These are phyloP conservation scores for Oithona nana DNA, from an alignment of 2,888 invertebrate genomes.

Conservation along the genomic window DNA sequence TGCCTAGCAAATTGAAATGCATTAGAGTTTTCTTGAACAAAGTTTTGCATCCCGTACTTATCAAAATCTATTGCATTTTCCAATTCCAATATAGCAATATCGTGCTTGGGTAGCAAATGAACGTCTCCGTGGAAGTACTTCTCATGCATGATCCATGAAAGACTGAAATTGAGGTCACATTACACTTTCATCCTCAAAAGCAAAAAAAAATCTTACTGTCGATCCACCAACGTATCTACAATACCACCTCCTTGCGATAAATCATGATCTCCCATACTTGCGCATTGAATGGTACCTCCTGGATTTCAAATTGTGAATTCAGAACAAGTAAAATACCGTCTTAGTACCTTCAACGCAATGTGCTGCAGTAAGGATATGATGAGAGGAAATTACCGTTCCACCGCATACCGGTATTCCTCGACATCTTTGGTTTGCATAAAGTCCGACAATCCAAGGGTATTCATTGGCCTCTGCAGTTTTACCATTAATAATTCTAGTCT, in stretches of 20 bases:
- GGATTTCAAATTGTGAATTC: too few species aligned
- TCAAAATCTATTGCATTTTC: not conserved
- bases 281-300: not conserved
- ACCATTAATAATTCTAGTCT: not conserved
- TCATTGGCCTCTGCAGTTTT: not conserved
- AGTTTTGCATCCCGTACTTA: too few species aligned
- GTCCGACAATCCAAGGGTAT: not conserved
- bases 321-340: too few species aligned
- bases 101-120: not conserved
- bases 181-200: not conserved
- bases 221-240: too few species aligned
- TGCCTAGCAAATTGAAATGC: not conserved
- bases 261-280: not conserved
- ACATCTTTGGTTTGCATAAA: not conserved
- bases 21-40: too few species aligned
- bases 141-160: not conserved
- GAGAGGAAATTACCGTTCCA: not conserved
- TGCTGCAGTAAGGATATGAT: not conserved
- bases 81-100: not conserved
- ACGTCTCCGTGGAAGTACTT: not conserved
- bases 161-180: not conserved
- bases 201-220: not conserved
- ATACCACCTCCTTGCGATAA: too few species aligned
- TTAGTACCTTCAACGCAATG: not conserved
- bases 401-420: not conserved